Base-by-base conservation (phyloP, 2,888 invertebrate species). In the Dorcus hopei region DNA sequence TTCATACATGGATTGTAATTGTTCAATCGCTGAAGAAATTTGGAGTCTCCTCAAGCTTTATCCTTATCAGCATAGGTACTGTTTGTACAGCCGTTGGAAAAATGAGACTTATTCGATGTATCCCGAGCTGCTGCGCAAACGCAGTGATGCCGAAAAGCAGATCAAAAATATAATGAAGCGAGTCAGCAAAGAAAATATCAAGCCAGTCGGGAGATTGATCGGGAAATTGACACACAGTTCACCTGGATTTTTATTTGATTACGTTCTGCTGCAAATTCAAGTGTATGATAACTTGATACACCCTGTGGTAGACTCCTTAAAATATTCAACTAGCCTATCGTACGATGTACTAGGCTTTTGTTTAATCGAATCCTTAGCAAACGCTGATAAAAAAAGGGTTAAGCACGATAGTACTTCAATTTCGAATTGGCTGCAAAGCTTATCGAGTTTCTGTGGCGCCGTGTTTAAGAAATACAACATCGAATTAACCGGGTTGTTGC, bases 381-480 rank as follows among this genome's bases (percentile, higher is more conserved):
- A 87, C 70, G 91, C 92, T 2, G 86, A 87, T 68, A 84, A 90
- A 66, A 85, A 86, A 66, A 81, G 91, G 50, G 88, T 92, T 66
- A 95, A 95, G 71, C 89, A 91, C 66, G 93, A 94, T 72, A 95
- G 92, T 64, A 96, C 91, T 47, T 93, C 94, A 47, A 91, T 97
- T 68, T 95, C 97, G 1, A 83, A 90, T 7, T 97, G 97, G 96
- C 83, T 97, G 58, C 95, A 96, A 75, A 95, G 95, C 73, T 85
- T 98, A 33, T 93, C 97, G 0, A 92, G 91, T 59, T 98, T 99
- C 81, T 93, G 95, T 69, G 98, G 98, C 9, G 90, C 95, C 2
- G 92, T 97, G 65, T 97, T 93, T 79, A 97, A 97, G 80, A 98
- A 97, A 77, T 99, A 99, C 78, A 91, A 90, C 71, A 93, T 98